Percentiles rank a stretch among this genome's conserved stretches.
These are phyloP conservation scores for Ctena decussata DNA, from an alignment of 2,888 invertebrate genomes.

Conservation along the genomic window DNA sequence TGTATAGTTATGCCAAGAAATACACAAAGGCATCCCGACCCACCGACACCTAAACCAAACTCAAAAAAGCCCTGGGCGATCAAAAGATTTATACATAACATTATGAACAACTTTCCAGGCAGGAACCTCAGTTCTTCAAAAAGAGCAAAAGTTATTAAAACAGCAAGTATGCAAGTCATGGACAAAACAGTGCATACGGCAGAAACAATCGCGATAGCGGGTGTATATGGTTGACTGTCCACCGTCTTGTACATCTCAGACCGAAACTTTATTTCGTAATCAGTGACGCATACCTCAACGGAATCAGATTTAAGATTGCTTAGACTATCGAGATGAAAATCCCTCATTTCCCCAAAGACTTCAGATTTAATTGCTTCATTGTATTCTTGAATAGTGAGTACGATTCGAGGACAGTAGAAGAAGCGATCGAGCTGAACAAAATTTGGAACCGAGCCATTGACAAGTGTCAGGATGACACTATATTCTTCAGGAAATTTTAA, in stretches of 20 bases:
- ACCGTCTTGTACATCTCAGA: background rate
- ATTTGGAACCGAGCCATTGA: background rate
- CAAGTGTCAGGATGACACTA: background rate
- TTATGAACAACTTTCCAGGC: slow-evolving; percentile 49
- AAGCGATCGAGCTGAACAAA: background rate
- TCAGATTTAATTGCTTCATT: background rate
- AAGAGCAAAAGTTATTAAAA: slow-evolving; percentile 28
- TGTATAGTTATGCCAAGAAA: slow-evolving; percentile 42
- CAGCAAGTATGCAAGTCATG: slow-evolving; percentile 25
- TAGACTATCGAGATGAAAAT: background rate
- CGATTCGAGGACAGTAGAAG: background rate
- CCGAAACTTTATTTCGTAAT: background rate
- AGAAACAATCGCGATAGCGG: background rate
- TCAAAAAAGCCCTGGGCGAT: slow-evolving; percentile 38
- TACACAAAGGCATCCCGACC: slow-evolving; percentile 15
- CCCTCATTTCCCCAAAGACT: background rate
- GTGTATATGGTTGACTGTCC: background rate
- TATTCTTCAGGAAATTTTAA: background rate
- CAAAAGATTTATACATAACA: slow-evolving; percentile 37
- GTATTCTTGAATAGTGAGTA: background rate
- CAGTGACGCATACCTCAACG: background rate
- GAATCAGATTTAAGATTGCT: background rate
- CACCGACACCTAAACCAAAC: slow-evolving; percentile 19
- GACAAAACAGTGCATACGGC: slow-evolving; percentile 30
- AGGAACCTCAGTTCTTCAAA: slow-evolving; percentile 42